Evolutionary conservation across 2,113 vertebrate genomes (phyloP).

Genomic region (Accipiter virgatus): DNA sequence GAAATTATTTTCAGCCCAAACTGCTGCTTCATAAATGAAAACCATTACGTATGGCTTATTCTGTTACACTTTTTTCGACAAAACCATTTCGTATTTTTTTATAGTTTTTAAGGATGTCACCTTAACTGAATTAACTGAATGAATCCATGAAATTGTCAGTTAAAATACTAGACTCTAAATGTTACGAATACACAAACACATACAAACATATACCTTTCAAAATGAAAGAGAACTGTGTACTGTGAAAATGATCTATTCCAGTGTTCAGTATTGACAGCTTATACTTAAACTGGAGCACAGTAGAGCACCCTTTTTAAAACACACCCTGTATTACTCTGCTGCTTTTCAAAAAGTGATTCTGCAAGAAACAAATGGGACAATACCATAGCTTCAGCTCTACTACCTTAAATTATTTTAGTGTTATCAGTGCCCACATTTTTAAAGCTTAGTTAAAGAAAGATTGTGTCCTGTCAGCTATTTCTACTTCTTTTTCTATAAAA

Average conservation of each 20-base stretch:
- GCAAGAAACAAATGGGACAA: background rate
- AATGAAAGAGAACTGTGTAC: background rate
- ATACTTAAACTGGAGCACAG: background rate
- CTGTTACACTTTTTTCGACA: background rate
- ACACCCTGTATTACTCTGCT: background rate
- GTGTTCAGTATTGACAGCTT: background rate
- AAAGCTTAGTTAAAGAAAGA: background rate
- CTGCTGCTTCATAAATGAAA: background rate
- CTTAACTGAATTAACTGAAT: background rate
- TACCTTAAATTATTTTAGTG: background rate
- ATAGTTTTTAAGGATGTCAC: background rate
- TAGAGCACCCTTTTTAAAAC: background rate
- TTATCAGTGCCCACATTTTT: background rate
- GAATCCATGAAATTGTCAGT: background rate
- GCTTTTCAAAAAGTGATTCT: background rate
- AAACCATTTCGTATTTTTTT: background rate
- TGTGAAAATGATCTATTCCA: background rate
- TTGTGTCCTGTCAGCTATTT: background rate
- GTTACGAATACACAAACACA: background rate
- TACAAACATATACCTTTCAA: background rate
- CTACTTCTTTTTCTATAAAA: background rate
- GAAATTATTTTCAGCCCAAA: background rate
- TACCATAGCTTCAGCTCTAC: background rate
- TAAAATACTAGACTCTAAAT: background rate
- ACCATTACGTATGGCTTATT: background rate